Percentiles rank a stretch among this genome's conserved stretches.
These are phyloP conservation scores for Charadrius vociferus DNA, from an alignment of 2,113 vertebrate species.

Conservation along the genomic window DNA sequence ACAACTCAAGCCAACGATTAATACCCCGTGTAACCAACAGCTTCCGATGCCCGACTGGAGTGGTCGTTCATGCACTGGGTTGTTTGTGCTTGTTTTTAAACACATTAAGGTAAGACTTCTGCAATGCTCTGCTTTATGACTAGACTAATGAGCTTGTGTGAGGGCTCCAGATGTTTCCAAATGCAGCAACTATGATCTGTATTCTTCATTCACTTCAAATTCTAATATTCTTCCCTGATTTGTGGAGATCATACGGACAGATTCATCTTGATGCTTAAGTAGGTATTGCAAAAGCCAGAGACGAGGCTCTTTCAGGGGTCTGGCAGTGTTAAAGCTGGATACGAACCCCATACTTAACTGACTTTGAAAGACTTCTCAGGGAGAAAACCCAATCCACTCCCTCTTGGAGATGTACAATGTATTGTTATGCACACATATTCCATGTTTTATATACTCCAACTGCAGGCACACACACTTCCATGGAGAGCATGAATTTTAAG, in stretches of 20 bases:
- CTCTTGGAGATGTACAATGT: background rate
- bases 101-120: background rate
- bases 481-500: background rate
- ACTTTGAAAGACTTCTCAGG: background rate
- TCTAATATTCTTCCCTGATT: background rate
- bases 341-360: background rate
- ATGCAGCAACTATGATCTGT: background rate
- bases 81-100: background rate
- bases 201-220: background rate
- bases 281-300: background rate
- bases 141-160: background rate
- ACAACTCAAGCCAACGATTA: background rate
- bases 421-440: background rate
- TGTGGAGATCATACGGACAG: background rate
- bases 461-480: background rate
- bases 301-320: background rate
- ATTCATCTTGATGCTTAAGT: background rate
- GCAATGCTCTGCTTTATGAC: background rate
- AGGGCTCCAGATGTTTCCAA: conserved; percentile 11
- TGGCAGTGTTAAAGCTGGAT: background rate
- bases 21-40: accelerated
- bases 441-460: background rate
- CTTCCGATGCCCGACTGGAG: background rate
- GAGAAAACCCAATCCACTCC: background rate
- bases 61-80: accelerated